Base-by-base conservation (phyloP, 1,140 invertebrate species). In the Caenorhabditis latens region DNA sequence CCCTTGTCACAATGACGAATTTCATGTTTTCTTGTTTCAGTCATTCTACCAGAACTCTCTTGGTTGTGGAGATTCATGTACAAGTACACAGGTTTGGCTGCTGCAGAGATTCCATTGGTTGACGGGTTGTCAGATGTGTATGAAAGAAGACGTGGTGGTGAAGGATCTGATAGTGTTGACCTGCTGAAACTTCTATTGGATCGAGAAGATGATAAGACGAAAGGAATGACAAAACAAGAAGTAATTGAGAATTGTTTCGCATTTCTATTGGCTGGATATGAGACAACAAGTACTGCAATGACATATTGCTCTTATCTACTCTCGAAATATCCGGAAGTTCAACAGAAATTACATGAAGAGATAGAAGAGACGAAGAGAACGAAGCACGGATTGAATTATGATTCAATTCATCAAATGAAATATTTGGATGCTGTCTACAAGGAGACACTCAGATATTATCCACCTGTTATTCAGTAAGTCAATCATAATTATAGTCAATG, bases 261-360 rank as follows among this genome's bases (percentile, higher is more conserved):
- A 3, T 93, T 94, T 85, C 91, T 93, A 57, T 82, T 94, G 57
- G 94, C 93, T 84, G 94, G 94, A 13, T 94, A 93, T 86, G 94
- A 94, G 57, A 94, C 94, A 0, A 94, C 93, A 13, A 89, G 92
- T 4, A 93, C 87, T 0, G 91, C 92, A 24, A 83, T 94, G 40
- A 89, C 93, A 1, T 93, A 92, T 82, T 87, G 91, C 32, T 86
- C 92, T 8, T 94, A 93, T 84, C 58, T 90, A 9, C 84, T 94
- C 43, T 93, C 94, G 11, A 90, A 90, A 42, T 86, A 94, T 89
- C 92, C 87, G n/a, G 92, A 94, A 4, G 87, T 91, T 46, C 94
- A 94, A 88, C 90, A 94, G 4, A 91, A 89, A 87, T 71, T 94
- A 0, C 87, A 91, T 50, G 50, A 92, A 24, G 93, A 94, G 88